These are phyloP conservation scores for Lampropteryx suffumata DNA, from an alignment of 2,888 invertebrate genomes.

Conservation along the genomic window DNA sequence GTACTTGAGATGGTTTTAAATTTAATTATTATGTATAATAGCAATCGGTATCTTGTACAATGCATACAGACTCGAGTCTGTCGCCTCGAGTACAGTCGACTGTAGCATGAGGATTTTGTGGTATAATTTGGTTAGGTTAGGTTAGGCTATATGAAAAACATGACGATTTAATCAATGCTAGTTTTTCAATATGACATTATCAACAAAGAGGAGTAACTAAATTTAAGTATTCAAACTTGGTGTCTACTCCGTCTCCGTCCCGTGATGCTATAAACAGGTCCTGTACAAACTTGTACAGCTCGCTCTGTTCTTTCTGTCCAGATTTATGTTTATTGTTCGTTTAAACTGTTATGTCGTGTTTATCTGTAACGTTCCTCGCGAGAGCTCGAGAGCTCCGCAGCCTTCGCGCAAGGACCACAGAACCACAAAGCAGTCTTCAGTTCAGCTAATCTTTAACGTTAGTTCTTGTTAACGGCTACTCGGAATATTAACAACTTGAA, in stretches of 20 bases:
- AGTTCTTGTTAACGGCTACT: slow-evolving; percentile 7
- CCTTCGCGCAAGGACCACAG: neutral
- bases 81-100: too few relatives aligned
- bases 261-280: slow-evolving; percentile 1
- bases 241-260: neutral
- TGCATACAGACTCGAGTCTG: too few relatives aligned
- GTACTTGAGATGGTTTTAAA: too few relatives aligned
- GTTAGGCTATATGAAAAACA: too few relatives aligned
- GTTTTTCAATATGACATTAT: neutral
- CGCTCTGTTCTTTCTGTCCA: slow-evolving; percentile 26
- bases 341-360: slow-evolving; percentile 40
- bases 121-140: too few relatives aligned
- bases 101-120: too few relatives aligned
- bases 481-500: slow-evolving; percentile 5
- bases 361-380: slow-evolving; percentile 33
- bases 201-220: too few relatives aligned
- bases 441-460: slow-evolving; percentile 13
- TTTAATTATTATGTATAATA: too few relatives aligned
- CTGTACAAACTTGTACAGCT: slow-evolving; percentile 9
- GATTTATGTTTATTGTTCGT: slow-evolving; percentile 50
- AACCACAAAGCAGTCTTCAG: neutral
- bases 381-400: slow-evolving; percentile 13
- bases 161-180: too few relatives aligned
- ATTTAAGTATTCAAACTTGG: too few relatives aligned
- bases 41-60: too few relatives aligned